Evolutionary conservation across 2,113 vertebrate species (phyloP).

Genomic region (Varanus komodoensis): DNA sequence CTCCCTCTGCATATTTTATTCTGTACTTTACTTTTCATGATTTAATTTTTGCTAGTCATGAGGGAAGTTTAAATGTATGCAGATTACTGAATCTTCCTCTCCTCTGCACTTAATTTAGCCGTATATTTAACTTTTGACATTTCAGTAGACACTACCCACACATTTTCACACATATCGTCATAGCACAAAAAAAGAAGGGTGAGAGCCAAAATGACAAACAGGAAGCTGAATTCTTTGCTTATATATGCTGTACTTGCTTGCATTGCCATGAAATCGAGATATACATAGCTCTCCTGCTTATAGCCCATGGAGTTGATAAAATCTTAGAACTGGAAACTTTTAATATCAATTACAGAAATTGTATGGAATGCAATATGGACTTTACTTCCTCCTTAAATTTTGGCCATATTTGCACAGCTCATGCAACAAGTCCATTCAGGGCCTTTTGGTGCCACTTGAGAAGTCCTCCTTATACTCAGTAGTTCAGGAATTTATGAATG

Average conservation of each 20-base stretch:
- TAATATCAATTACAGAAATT: background rate
- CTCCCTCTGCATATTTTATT: background rate
- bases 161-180: background rate
- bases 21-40: background rate
- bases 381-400: background rate
- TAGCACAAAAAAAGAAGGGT: background rate
- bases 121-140: background rate
- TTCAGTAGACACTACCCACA: background rate
- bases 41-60: background rate
- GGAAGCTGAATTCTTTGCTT: background rate
- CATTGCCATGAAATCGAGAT: too few species aligned
- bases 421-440: background rate
- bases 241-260: background rate
- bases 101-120: background rate
- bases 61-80: background rate
- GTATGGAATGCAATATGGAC: background rate
- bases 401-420: background rate
- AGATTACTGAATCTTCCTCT: background rate
- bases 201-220: background rate
- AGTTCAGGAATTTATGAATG: background rate
- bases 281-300: background rate
- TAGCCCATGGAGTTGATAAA: background rate
- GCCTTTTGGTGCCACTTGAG: fast-evolving
- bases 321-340: too few species aligned
- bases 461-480: background rate